Evolutionary conservation across 2,797 vertebrate genomes (phyloP), one percentile per base, ranked within the genome.

Genomic region (Pyrocephalus nanus): DNA sequence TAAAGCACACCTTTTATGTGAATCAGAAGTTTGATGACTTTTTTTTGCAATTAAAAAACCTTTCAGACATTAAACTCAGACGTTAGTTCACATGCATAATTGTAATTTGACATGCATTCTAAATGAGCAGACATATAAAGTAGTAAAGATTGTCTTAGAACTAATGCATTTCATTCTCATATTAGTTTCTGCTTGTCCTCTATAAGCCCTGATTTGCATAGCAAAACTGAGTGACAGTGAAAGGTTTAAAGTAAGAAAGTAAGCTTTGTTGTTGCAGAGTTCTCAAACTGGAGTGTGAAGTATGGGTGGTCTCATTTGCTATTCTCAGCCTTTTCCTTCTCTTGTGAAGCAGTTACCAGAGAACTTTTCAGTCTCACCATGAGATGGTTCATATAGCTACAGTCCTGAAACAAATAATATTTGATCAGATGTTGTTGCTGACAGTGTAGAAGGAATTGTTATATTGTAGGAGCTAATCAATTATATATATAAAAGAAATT

Each of bases 251-350:
- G 47, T 78, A 94, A 91, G 79, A 91, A 86, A 94, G 91, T 93
- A 84, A 94, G 87, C 94, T 96, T 96, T 97, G 83, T 96, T 94
- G 69, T 34, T 84, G 62, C 87, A 82, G 67, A 86, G 92, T 82
- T 90, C 96, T 97, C 89, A 88, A 79, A 92, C 72, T 90, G 75
- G 92, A 89, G 80, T 48, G 82, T 77, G 88, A 90, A 94, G 78
- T 82, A 93, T 82, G 94, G 95, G 95, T 95, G 92, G 94, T 96
- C 91, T 97, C 83, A 85, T 96, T 96, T 57, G 8, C 43, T 96
- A 79, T 96, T 97, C 91, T 80, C 71, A 75, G 67, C 55, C 36
- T 81, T 95, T 94, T 69, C 32, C 84, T 87, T 57, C 47, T 47
- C 82, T 69, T 66, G 55, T 62, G 89, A 90, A 90, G 22, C n/a